Percentiles rank a stretch among this genome's conserved stretches.
phyloP scores from a whole-genome alignment of 2,113 vertebrate species.

The Xiphorhynchus elegans region DNA sequence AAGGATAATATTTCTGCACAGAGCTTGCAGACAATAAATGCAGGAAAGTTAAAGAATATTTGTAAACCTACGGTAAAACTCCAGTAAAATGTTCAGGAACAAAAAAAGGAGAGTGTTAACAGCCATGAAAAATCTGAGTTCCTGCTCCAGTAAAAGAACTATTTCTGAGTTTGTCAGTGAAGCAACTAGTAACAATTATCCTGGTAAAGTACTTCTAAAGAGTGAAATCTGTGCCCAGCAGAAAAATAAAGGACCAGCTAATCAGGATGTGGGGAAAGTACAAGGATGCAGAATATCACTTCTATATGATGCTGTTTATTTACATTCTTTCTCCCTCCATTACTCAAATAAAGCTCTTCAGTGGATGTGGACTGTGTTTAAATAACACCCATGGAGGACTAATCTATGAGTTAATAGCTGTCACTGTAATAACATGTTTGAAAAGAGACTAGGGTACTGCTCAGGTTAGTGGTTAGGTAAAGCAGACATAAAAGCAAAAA shows the following conservation, averaged over 20 bases:
- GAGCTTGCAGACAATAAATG: background rate
- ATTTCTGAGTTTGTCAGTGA: background rate
- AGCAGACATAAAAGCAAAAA: background rate
- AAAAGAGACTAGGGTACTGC: background rate
- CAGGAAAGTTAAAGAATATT: background rate
- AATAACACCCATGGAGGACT: background rate
- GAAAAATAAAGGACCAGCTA: background rate
- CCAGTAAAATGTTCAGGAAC: background rate
- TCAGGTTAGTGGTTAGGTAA: background rate
- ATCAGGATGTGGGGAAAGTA: background rate
- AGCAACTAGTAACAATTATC: background rate
- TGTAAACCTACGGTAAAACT: background rate
- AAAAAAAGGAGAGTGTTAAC: background rate
- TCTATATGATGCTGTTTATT: background rate
- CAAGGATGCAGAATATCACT: background rate
- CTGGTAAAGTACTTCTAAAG: background rate
- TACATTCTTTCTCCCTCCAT: background rate
- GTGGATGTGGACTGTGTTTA: background rate
- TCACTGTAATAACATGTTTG: background rate
- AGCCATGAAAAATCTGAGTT: background rate
- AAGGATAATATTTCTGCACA: background rate
- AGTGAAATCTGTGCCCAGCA: background rate
- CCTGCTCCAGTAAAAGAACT: background rate
- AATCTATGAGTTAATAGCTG: background rate
- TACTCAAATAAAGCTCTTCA: background rate